Percentiles rank a stretch among this genome's conserved stretches.
phyloP scores from a whole-genome alignment of 2,797 vertebrate genomes.

The Peromyscus melanophrys region DNA sequence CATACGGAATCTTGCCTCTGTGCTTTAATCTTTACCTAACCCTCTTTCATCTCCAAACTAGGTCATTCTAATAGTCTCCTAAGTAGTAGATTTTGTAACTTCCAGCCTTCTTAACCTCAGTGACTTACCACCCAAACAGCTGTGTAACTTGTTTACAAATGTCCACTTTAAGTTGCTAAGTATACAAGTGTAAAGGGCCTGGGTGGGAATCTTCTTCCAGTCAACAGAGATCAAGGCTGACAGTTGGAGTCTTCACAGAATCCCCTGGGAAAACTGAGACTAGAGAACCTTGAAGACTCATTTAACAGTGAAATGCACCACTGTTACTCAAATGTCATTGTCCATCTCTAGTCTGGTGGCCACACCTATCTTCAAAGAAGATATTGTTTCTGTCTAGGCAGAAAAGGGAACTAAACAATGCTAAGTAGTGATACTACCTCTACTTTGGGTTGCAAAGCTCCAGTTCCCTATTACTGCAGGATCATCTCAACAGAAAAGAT shows the following conservation, averaged over 20 bases:
- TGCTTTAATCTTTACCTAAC: not conserved
- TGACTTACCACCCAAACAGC: not conserved
- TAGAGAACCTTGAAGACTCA: not conserved
- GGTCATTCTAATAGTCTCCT: not conserved
- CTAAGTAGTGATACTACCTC: not conserved
- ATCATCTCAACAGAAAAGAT: not conserved
- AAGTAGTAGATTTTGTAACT: not conserved
- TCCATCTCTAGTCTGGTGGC: too few species aligned
- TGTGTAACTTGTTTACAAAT: not conserved
- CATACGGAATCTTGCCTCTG: not conserved
- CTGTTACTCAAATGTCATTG: not conserved
- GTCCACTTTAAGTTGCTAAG: not conserved
- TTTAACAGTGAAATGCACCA: not conserved
- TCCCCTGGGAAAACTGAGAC: not conserved
- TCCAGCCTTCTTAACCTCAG: not conserved
- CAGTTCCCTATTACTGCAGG: not conserved
- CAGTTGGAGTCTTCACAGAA: not conserved
- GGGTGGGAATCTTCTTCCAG: not conserved
- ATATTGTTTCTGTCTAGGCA: not conserved
- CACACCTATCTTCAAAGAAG: not conserved
- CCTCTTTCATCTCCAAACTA: not conserved
- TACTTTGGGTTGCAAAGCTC: not conserved
- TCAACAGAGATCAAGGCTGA: not conserved
- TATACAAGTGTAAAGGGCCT: not conserved
- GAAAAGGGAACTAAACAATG: not conserved